Percentiles rank a stretch among this genome's conserved stretches.
Conservation (phyloP, 2,888 invertebrate genomes). For the Portevinia maculata region DNA sequence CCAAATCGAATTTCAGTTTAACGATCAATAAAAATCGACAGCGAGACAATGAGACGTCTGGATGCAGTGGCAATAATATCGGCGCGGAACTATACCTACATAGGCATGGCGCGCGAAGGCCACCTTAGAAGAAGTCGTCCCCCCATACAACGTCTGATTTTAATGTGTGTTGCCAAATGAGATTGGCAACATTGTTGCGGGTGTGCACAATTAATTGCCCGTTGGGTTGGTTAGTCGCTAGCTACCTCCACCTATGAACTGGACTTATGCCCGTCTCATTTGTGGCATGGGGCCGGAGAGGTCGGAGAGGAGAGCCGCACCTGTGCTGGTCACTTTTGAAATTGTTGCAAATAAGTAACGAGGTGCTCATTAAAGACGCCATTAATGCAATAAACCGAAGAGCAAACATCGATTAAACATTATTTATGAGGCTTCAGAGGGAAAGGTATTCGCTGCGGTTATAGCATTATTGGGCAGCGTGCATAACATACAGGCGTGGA, state of each 20-base stretch:
- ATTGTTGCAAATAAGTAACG: constrained; percentile 81
- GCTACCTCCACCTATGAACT: no score
- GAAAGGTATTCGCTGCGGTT: constrained; percentile 53
- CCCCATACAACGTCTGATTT: constrained; percentile 54
- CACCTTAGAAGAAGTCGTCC: constrained; percentile 58
- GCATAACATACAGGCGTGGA: constrained; percentile 10
- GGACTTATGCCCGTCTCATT: no score
- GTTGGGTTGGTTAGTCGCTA: background rate
- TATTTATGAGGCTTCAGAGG: constrained; percentile 83
- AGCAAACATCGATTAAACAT: constrained; percentile 83
- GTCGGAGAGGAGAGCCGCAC: constrained; percentile 10
- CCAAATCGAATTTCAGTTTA: constrained; percentile 81
- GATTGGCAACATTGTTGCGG: constrained; percentile 80
- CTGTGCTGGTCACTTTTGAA: constrained; percentile 74
- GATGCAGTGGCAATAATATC: background rate
- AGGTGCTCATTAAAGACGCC: constrained; percentile 83
- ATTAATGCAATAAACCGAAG: constrained; percentile 83
- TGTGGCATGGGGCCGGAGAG: constrained; percentile 31
- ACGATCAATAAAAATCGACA: constrained; percentile 81
- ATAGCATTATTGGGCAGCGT: constrained; percentile 36
- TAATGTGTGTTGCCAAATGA: constrained; percentile 79
- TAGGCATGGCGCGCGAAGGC: constrained; percentile 24
- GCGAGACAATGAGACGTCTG: constrained; percentile 76
- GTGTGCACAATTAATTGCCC: constrained; percentile 81
- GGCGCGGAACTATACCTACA: background rate